Conservation (phyloP, 2,888 invertebrate species). For the Xanthostigma xanthostigma region DNA sequence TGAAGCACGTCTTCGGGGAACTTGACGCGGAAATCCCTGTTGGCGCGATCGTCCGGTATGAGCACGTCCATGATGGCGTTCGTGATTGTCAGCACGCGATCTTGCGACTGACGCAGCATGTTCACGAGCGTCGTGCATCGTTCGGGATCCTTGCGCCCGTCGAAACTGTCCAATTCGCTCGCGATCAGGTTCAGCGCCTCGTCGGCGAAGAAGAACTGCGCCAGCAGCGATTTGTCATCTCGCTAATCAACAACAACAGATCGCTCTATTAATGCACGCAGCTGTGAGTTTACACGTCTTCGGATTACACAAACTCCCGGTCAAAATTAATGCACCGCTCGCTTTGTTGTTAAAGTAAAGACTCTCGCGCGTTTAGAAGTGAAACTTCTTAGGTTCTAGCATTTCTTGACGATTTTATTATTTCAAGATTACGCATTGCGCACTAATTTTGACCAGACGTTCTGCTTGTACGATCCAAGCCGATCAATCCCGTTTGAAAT, state of each 20-base stretch:
- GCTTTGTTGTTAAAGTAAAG: too few relatives aligned
- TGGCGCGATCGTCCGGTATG: conserved; percentile 69
- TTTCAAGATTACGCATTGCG: too few relatives aligned
- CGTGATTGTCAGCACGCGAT: conserved; percentile 80
- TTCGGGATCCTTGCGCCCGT: conserved; percentile 97
- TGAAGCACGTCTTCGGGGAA: conserved; percentile 98
- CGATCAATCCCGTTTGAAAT: too few relatives aligned
- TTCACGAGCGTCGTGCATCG: conserved; percentile 90
- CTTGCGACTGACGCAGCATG: conserved; percentile 86
- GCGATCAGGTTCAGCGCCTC: conserved; percentile 91
- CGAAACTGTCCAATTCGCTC: conserved; percentile 94
- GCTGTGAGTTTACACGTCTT: too few relatives aligned
- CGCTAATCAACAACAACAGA: conserved; percentile 42
- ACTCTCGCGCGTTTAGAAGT: too few relatives aligned
- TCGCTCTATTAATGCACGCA: not conserved
- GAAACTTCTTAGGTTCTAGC: too few relatives aligned
- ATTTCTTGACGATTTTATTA: too few relatives aligned
- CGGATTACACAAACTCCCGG: too few relatives aligned
- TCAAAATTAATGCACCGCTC: not conserved
- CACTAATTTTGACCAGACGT: too few relatives aligned
- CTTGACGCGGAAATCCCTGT: conserved; percentile 91
- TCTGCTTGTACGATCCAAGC: too few relatives aligned
- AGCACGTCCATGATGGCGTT: conserved; percentile 92
- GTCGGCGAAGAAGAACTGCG: conserved; percentile 96
- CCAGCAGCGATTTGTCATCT: conserved; percentile 83